Conservation (phyloP, 2,113 vertebrate genomes). For the Aegotheles bennettii region DNA sequence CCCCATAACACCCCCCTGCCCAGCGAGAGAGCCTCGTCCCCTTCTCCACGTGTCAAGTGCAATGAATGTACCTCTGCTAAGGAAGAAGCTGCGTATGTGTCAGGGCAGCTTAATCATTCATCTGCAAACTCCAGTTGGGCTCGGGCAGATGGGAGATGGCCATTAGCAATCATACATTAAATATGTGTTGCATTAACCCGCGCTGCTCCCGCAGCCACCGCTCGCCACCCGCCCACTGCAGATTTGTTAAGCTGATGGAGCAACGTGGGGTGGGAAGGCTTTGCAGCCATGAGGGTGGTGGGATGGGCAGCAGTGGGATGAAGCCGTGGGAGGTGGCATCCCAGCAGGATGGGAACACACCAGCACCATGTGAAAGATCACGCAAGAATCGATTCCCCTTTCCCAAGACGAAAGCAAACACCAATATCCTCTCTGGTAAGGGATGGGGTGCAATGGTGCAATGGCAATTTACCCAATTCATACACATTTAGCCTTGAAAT, state of each 20-base stretch:
- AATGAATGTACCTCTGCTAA: conserved; percentile 9
- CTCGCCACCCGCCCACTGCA: neutral
- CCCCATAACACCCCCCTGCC: neutral
- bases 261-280: neutral
- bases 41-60: neutral
- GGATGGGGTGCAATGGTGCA: neutral
- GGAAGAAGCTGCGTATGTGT: conserved; percentile 22
- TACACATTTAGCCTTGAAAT: neutral
- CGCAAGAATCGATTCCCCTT: neutral
- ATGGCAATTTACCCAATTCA: neutral
- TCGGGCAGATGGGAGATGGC: conserved; percentile 62
- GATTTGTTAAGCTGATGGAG: conserved; percentile 26
- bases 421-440: neutral
- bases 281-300: neutral
- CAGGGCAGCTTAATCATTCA: conserved; percentile 57
- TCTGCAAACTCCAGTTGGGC: conserved; percentile 47
- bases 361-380: neutral
- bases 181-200: conserved; percentile 60
- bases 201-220: neutral
- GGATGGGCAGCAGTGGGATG: rapidly evolving
- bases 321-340: neutral
- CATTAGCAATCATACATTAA: conserved; percentile 69
- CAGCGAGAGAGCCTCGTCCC: neutral
- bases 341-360: neutral
- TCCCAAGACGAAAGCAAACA: neutral